Conservation (phyloP, 2,888 invertebrate species). For the Lasius fuliginosus region DNA sequence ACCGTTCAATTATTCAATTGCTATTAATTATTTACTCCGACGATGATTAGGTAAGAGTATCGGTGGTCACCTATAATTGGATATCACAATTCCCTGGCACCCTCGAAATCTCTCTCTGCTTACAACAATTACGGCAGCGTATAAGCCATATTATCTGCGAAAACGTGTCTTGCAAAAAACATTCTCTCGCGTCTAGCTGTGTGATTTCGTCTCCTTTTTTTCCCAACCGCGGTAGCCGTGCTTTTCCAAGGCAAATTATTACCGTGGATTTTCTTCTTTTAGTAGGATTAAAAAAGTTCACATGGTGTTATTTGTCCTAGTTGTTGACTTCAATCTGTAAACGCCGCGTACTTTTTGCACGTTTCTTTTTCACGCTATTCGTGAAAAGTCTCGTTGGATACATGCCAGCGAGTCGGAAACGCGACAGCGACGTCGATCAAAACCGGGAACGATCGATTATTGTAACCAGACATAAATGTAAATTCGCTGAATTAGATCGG, state of each 20-base stretch:
- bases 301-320: constrained; percentile 3
- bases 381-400: constrained; percentile 28
- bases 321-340: constrained; percentile 35
- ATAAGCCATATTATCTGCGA: constrained; percentile 8
- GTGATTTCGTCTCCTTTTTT: neutral
- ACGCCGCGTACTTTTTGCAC: neutral
- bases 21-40: constrained; percentile 68
- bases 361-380: constrained; percentile 12
- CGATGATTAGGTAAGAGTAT: constrained; percentile 40
- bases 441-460: constrained; percentile 32
- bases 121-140: neutral
- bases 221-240: neutral
- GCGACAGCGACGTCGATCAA: constrained; percentile 10
- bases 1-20: constrained; percentile 62
- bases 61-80: constrained; percentile 40
- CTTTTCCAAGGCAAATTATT: constrained; percentile 22
- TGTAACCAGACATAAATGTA: constrained; percentile 13
- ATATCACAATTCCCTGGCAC: neutral
- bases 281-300: constrained; percentile 21
- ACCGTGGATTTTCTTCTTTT: neutral
- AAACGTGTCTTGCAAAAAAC: constrained; percentile 15
- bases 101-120: neutral
- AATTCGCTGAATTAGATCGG: constrained; percentile 18
- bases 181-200: neutral
- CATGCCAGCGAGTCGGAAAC: constrained; percentile 12